Evolutionary conservation across 2,888 invertebrate genomes (phyloP), one percentile per base, ranked within the genome.

Genomic region (Calephelis perditalis): DNA sequence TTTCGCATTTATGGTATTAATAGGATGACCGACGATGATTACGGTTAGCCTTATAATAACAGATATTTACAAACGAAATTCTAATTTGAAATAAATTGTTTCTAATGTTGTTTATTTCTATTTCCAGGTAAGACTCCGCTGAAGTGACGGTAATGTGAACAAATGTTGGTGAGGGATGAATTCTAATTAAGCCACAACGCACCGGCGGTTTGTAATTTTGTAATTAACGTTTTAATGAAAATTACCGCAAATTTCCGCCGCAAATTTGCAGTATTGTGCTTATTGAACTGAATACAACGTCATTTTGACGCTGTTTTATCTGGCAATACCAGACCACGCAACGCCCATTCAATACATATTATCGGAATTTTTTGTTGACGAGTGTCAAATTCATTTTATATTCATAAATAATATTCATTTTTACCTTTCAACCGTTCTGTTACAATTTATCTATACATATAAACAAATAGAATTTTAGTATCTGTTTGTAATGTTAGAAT

Each of bases 231-330:
- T 52, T 52, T 52, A 52, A 52, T 52, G 52, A 52, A 52, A 26
- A 52, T 52, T 2, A 36, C 52, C 52, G 35, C 52, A 52, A 15
- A 15, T 15, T 15, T 15, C 15, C 15, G 15, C 15, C 15, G 15
- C 15, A 15, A 36, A 52, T 52, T 49, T 26, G 52, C 52, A 52
- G 35, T 52, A 36, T 5, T 52, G 11, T 52, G 52, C 9, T 52
- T 35, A 52, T 52, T 52, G 52, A 35, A 52, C 52, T 52, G 35
- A 52, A 45, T 58, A 58, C 40, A 43, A 62, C 40, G 54, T 57
- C n/a, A 15, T 26, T 49, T 8, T 40, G 40, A 36, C 26, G 11
- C 52, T 35, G 11, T 36, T 54, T 54, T 54, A 54, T 54, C 36
- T 54, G 52, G n/a, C 35, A 36, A 36, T 54, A 54, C 36, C 7